Base-by-base conservation (phyloP, 2,888 invertebrate species). In the Choristoneura rosaceana region DNA sequence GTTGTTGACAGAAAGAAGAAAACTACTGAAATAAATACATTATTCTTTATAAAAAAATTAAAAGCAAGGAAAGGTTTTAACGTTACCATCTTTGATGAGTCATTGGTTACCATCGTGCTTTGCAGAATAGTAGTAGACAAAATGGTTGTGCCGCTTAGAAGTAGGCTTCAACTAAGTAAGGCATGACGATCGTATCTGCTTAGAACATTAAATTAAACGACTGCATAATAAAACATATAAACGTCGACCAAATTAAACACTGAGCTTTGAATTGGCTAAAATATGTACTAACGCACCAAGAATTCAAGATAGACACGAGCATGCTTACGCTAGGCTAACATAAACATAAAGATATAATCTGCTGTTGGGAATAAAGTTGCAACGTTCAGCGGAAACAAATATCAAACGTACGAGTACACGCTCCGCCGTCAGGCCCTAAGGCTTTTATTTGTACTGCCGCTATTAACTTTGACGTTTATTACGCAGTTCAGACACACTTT, bases 401-500 rank as follows among this genome's bases (percentile, higher is more conserved):
- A 86, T 79, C 75, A 78, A 80, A 77, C 76, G 77, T 76, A 25
- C 25, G 25, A 25, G 25, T 25, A 75, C 79, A 75, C 74, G 74
- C 75, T 75, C 47, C 62, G 25, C 33, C 47, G 80, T 73, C 79
- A 78, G 80, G 67, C 80, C 80, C 75, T 75, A 73, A 79, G 77
- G 80, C 78, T 80, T 82, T 81, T 88, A 84, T 89, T 88, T 88
- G 82, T 77, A 79, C 81, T 76, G 76, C 79, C 80, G 80, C 80
- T 84, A 84, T 87, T 86, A 88, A 85, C 85, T 87, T 86, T 85
- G 84, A 87, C 81, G 84, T 82, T 82, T 82, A 80, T 77, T 78
- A 78, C 80, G 76, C 78, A 79, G 75, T 77, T 77, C 78, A 80
- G 74, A 65, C 73, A 70, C 74, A 65, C 70, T 68, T 74, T 70